Evolutionary conservation across 1,140 invertebrate genomes (phyloP).

Genomic region (Philopotamus ludificatus): DNA sequence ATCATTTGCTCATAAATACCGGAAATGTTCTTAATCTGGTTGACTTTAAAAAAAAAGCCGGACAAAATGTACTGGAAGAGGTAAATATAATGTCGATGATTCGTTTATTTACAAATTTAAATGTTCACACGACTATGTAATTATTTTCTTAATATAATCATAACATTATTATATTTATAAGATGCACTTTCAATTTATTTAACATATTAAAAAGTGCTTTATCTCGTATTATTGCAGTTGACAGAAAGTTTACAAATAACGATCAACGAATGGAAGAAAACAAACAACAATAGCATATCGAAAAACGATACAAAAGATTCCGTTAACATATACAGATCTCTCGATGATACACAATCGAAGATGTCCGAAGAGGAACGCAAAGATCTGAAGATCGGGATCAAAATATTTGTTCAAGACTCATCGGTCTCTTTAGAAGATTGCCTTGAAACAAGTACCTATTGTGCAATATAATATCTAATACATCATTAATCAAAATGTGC

Average conservation of each 20-base stretch:
- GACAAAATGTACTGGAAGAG: conserved; percentile 79
- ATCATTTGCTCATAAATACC: conserved; percentile 66
- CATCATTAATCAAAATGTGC: not conserved
- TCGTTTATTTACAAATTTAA: too few relatives aligned
- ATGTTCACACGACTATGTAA: too few relatives aligned
- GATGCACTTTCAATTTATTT: not conserved
- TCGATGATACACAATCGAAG: conserved; percentile 59
- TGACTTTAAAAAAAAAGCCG: conserved; percentile 79
- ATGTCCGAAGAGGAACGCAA: conserved; percentile 61
- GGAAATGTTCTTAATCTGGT: conserved; percentile 83
- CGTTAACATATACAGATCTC: conserved; percentile 51
- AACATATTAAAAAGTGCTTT: too few relatives aligned
- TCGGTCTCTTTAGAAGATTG: conserved; percentile 55
- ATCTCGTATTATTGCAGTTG: conserved; percentile 47
- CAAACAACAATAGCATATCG: conserved; percentile 47
- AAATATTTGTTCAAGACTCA: conserved; percentile 64
- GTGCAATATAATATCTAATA: too few relatives aligned
- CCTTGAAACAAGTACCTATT: conserved; percentile 60
- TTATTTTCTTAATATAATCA: too few relatives aligned
- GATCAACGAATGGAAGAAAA: conserved; percentile 55
- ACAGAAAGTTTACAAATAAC: conserved; percentile 70
- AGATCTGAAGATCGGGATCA: conserved; percentile 65
- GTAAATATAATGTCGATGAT: too few relatives aligned
- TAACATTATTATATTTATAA: not conserved
- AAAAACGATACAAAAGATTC: conserved; percentile 35